Base-by-base conservation (phyloP, 2,113 vertebrate genomes). In the Eretmochelys imbricata region DNA sequence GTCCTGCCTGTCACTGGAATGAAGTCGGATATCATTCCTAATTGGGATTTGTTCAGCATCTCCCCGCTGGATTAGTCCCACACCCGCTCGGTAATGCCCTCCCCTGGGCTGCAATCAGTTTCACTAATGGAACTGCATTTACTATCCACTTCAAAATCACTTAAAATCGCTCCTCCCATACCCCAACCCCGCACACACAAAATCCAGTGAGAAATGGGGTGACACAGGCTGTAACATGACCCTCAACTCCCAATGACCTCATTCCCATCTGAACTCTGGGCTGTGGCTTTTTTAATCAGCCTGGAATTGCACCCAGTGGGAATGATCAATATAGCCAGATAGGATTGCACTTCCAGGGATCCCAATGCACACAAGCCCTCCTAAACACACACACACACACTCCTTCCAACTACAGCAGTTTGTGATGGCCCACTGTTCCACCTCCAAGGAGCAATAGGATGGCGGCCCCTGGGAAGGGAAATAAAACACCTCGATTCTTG, bases 31-130 rank as follows among this genome's bases (percentile, higher is more conserved):
- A 49, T 50, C 2, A 0, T 16, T 76, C 88, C 91, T 1, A 27
- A 1, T 1, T 46, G 83, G 69, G 9, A 3, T 3, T 79, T n/a
- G 8, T 19, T 0, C 31, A 51, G 2, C 2, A 29, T 1, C 22
- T 29, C 79, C 83, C 49, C 2, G 11, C 79, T 6, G 12, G n/a
- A 1, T 11, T 4, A 16, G 57, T 0, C 4, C 51, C 86, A 6
- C 0, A 6, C 0, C 1, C 8, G 69, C 53, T 72, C 62, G 0
- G 5, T 2, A 29, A 80, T 38, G 84, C 10, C 31, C 53, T 79
- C 62, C 49, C 90, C 3, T 1, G 16, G 3, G 87, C 76, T 50
- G 54, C 1, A 49, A 17, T 0, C 3, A 1, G 78, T 65, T 75
- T 5, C 76, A 38, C 48, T 87, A 46, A 1, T 1, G 10, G 1